Evolutionary conservation across 2,113 vertebrate species (phyloP).

Genomic region (Ardeotis arabs): DNA sequence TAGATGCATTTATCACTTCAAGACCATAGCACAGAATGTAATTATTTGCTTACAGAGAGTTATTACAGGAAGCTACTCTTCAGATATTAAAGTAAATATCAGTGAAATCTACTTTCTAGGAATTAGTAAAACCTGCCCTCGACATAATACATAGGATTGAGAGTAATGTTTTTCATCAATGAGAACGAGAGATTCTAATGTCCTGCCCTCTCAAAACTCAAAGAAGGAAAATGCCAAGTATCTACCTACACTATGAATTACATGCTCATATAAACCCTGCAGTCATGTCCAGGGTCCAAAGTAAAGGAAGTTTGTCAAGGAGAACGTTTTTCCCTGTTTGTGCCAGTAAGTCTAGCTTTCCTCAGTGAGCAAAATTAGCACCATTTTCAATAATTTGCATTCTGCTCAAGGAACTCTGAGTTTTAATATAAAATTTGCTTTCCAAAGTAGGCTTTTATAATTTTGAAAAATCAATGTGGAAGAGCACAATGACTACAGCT

Average conservation of each 20-base stretch:
- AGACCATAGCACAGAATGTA: neutral
- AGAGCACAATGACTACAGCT: neutral
- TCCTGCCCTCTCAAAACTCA: neutral
- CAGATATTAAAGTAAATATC: neutral
- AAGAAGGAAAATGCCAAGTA: neutral
- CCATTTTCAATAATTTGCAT: neutral
- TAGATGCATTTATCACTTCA: neutral
- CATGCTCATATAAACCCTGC: neutral
- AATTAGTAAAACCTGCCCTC: neutral
- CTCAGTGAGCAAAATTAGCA: neutral
- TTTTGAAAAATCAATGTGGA: neutral
- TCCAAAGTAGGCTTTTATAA: neutral
- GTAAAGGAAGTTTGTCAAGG: neutral
- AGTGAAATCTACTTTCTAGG: neutral
- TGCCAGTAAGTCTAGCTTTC: neutral
- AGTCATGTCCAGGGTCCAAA: neutral
- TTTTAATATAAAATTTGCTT: neutral
- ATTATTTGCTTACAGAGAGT: neutral
- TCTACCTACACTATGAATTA: neutral
- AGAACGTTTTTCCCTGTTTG: neutral
- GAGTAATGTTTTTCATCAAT: neutral
- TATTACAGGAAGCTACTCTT: neutral
- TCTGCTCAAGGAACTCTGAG: neutral
- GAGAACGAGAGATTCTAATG: neutral
- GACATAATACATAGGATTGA: neutral